Conservation (phyloP, 2,888 invertebrate species). For the Drosophila algonquin region DNA sequence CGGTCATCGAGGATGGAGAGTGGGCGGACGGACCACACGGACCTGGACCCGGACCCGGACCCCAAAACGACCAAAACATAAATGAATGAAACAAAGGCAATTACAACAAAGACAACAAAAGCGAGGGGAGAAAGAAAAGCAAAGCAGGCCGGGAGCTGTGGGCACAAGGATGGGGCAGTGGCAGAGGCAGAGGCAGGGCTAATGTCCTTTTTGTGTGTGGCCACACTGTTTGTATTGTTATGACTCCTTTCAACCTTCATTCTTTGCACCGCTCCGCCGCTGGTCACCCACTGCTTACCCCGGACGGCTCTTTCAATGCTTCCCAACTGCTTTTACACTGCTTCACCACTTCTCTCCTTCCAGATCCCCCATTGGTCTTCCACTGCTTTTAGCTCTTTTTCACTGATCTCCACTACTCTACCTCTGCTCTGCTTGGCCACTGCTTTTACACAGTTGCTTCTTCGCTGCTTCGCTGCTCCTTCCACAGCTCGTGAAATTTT, state of each 20-base stretch:
- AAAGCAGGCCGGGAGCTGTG: not conserved
- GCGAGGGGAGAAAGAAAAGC: slow-evolving; percentile 4
- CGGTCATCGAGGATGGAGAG: not conserved
- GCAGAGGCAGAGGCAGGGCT: slow-evolving; percentile 6
- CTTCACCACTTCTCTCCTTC: not conserved
- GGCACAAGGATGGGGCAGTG: not conserved
- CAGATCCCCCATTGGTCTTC: not conserved
- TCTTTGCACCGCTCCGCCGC: no score
- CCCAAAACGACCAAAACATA: slow-evolving; percentile 3
- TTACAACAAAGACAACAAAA: slow-evolving; percentile 24
- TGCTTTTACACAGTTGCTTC: no score
- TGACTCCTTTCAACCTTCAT: not conserved
- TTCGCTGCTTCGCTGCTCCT: not conserved
- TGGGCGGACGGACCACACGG: not conserved
- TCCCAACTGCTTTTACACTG: no score
- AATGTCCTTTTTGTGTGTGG: slow-evolving; percentile 43
- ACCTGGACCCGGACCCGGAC: not conserved
- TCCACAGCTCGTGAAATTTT: not conserved
- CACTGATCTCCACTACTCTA: not conserved
- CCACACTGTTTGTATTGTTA: slow-evolving; percentile 30
- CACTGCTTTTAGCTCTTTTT: not conserved
- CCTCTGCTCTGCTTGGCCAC: not conserved
- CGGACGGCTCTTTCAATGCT: no score
- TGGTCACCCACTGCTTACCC: not conserved
- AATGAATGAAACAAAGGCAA: slow-evolving; percentile 33